Conservation (phyloP, 2,113 vertebrate species). For the Boulengeromyrus knoepffleri region DNA sequence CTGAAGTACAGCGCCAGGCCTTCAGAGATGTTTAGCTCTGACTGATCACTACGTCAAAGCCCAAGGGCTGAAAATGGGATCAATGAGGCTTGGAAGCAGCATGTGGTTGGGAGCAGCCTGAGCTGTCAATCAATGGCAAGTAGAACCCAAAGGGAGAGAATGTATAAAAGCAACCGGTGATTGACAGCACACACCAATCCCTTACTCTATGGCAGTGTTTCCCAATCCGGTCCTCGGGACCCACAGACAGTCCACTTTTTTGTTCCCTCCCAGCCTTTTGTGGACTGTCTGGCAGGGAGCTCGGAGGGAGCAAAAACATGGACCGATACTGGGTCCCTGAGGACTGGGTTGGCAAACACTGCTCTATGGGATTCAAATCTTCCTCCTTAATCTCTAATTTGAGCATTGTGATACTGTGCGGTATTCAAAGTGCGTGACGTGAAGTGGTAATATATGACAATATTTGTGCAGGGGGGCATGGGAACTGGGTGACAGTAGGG, state of each 20-base stretch:
- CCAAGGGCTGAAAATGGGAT: background rate
- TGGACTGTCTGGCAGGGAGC: background rate
- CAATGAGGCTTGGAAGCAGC: background rate
- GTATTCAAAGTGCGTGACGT: background rate
- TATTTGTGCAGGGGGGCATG: background rate
- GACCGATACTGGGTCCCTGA: too few relatives aligned
- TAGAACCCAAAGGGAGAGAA: background rate
- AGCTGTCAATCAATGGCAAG: background rate
- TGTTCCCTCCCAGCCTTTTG: background rate
- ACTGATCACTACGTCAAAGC: background rate
- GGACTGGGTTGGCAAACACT: too few relatives aligned
- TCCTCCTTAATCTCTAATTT: background rate
- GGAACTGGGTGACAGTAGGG: background rate
- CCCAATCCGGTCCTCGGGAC: background rate
- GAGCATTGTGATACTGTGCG: background rate
- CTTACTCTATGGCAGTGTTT: background rate
- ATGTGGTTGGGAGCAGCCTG: background rate
- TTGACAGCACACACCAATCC: background rate
- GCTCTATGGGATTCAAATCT: background rate
- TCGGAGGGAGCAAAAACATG: background rate
- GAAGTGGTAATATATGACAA: background rate
- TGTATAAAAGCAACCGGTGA: background rate
- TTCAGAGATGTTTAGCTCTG: background rate
- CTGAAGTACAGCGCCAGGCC: too few relatives aligned
- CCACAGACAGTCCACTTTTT: background rate